A percentile compares a stretch with the other conserved stretches of the same genome.
Conservation (phyloP, 2,113 vertebrate species). For the Guaruba guarouba region DNA sequence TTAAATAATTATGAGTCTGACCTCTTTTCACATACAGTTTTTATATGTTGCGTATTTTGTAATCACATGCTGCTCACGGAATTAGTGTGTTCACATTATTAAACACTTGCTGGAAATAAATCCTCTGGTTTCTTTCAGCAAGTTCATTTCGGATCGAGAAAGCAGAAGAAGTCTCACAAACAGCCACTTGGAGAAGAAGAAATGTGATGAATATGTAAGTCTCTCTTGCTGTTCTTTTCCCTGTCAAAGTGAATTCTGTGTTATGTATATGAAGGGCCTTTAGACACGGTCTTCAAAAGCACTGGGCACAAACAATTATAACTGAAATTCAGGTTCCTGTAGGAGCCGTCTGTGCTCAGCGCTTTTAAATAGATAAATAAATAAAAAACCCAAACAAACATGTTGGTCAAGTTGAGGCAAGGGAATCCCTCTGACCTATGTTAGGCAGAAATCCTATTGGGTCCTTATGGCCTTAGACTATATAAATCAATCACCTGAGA, state of each 20-base stretch:
- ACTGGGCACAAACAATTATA: not conserved
- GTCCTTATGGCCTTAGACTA: not conserved
- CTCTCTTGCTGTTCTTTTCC: not conserved
- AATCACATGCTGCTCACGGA: not conserved
- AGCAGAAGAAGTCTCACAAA: conserved; percentile 81
- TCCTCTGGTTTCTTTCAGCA: conserved; percentile 72
- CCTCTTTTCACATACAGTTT: not conserved
- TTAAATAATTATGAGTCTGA: not conserved
- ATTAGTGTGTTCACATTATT: not conserved
- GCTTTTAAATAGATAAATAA: not conserved
- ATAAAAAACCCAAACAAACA: not conserved
- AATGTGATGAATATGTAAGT: conserved; percentile 81
- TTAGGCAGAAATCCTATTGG: not conserved
- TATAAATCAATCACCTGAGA: fast-evolving
- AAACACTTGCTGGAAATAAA: conserved; percentile 6
- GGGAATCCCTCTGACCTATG: not conserved
- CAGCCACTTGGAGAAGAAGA: conserved; percentile 80
- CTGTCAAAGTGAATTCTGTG: not conserved
- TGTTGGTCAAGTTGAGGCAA: not conserved
- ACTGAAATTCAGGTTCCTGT: not conserved
- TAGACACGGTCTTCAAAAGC: not conserved
- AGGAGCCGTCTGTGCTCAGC: not conserved
- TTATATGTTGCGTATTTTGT: not conserved
- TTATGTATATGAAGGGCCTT: not conserved
- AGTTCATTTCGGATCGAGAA: conserved; percentile 80